Percentiles rank a stretch among this genome's conserved stretches.
Evolutionary conservation across 2,113 vertebrate species (phyloP).

Genomic region (Centropus unirufus): DNA sequence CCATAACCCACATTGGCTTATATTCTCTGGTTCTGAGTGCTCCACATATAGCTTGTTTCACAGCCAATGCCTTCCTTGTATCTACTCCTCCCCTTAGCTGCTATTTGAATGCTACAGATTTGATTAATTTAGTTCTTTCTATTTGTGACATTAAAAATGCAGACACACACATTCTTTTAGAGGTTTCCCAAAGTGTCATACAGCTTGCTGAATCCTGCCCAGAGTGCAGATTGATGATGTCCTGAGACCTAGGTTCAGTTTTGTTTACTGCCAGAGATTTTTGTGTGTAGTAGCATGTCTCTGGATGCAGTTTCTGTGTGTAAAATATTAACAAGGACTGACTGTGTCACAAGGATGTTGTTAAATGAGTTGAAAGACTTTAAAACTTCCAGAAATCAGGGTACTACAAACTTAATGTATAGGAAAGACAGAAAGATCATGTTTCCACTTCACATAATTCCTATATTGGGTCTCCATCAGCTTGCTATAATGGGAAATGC

Average conservation of each 20-base stretch:
- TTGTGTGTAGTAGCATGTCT: neutral
- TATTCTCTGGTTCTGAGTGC: neutral
- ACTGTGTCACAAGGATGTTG: neutral
- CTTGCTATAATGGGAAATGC: neutral
- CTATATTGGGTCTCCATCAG: neutral
- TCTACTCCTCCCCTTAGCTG: neutral
- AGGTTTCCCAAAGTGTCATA: neutral
- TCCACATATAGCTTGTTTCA: neutral
- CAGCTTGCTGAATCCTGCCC: neutral
- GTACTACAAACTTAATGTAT: neutral
- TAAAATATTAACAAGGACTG: neutral
- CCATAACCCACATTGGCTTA: neutral
- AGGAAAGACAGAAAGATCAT: neutral
- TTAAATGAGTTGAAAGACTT: neutral
- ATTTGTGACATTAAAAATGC: neutral
- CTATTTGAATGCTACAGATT: neutral
- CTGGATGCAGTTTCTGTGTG: neutral
- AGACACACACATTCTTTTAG: neutral
- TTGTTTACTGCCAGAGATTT: neutral
- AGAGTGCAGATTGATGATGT: neutral
- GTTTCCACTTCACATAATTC: neutral
- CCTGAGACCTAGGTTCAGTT: neutral
- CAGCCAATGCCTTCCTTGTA: neutral
- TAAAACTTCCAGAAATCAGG: neutral
- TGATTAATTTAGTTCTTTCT: neutral